Percentiles rank a stretch among this genome's conserved stretches.
phyloP scores from a whole-genome alignment of 1,140 invertebrate species.

The Lasioglossum albipes region DNA sequence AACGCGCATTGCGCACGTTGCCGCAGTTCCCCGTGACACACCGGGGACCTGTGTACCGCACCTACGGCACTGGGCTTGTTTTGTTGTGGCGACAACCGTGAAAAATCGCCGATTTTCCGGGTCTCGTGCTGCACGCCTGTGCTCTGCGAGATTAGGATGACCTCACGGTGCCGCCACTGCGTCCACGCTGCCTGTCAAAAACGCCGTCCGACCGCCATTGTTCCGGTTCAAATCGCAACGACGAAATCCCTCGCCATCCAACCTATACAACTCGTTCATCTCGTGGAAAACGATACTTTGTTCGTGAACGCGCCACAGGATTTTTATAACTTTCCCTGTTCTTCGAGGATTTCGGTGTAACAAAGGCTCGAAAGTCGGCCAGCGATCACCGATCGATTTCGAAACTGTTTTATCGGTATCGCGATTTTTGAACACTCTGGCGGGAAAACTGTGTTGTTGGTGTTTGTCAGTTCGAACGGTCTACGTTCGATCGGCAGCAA shows the following conservation, averaged over 20 bases:
- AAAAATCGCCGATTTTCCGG: too few relatives aligned
- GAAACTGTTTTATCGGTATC: conserved; percentile 35
- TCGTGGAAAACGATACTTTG: background rate
- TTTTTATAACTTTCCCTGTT: background rate
- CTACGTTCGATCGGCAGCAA: too few relatives aligned
- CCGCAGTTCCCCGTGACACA: conserved; percentile 52
- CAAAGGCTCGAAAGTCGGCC: background rate
- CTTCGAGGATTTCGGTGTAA: background rate
- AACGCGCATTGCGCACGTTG: conserved; percentile 45
- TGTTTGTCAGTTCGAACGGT: too few relatives aligned
- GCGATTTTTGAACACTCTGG: conserved; percentile 1
- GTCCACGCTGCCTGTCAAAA: background rate
- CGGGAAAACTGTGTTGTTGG: background rate
- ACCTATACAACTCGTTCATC: background rate
- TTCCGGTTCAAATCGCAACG: conserved; percentile 25
- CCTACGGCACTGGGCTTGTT: too few relatives aligned
- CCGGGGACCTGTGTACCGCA: background rate
- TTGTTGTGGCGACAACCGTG: too few relatives aligned
- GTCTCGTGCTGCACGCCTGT: too few relatives aligned
- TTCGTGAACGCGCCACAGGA: too few relatives aligned
- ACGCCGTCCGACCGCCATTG: conserved; percentile 24
- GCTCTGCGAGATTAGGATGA: too few relatives aligned
- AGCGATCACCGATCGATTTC: conserved; percentile 24
- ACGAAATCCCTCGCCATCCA: background rate
- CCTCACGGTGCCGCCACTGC: background rate